Conservation (phyloP, 1,140 invertebrate species). For the Odontomachus brunneus region DNA sequence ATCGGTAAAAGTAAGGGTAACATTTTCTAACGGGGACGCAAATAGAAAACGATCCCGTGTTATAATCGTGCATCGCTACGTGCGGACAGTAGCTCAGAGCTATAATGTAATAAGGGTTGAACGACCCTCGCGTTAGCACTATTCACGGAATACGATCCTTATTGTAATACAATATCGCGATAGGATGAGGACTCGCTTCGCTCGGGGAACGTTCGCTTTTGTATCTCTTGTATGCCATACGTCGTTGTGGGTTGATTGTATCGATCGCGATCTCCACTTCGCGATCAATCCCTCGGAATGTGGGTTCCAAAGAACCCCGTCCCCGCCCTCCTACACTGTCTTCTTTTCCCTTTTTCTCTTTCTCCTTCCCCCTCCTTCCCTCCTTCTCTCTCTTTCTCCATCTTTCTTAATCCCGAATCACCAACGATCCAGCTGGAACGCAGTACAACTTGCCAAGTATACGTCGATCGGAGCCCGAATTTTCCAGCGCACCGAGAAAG, state of each 20-base stretch:
- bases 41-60: not conserved
- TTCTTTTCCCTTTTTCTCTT: slow-evolving; percentile 3
- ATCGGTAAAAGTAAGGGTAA: too few species aligned
- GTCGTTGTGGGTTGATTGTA: slow-evolving; percentile 9
- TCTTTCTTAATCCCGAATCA: slow-evolving; percentile 62
- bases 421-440: slow-evolving; percentile 60
- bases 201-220: slow-evolving; percentile 10
- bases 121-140: slow-evolving; percentile 6
- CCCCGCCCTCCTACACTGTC: not conserved
- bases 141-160: slow-evolving; percentile 7
- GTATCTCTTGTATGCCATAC: not conserved
- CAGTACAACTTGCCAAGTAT: slow-evolving; percentile 39
- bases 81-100: not conserved
- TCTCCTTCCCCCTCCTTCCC: not conserved
- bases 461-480: slow-evolving; percentile 43
- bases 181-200: too few species aligned
- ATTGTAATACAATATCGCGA: slow-evolving; percentile 27
- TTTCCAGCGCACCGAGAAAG: slow-evolving; percentile 36
- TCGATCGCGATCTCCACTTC: slow-evolving; percentile 50
- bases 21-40: not conserved
- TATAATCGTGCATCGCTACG: not conserved
- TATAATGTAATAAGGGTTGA: slow-evolving; percentile 47
- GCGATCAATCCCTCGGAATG: slow-evolving; percentile 54
- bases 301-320: slow-evolving; percentile 26
- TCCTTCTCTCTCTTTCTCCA: not conserved